phyloP scores from a whole-genome alignment of 2,797 vertebrate genomes.

The Melanotaenia nigrans region DNA sequence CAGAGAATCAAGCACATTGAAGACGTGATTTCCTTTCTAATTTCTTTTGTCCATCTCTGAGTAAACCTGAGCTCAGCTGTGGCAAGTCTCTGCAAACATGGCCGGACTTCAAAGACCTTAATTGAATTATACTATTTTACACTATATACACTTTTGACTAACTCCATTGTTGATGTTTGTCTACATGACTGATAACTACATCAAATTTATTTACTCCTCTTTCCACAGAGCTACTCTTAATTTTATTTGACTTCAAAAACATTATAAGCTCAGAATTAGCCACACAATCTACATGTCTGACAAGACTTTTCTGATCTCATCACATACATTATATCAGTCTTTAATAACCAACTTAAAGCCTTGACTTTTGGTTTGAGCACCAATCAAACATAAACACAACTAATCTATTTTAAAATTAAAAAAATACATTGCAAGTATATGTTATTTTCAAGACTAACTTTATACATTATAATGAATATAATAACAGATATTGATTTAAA shows the following conservation, averaged over 20 bases:
- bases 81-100: neutral
- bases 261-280: conserved; percentile 79
- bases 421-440: neutral
- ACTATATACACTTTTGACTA: too few relatives aligned
- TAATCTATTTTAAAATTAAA: neutral
- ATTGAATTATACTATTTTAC: too few relatives aligned
- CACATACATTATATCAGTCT: conserved; percentile 20
- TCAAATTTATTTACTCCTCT: conserved; percentile 4
- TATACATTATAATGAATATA: too few relatives aligned
- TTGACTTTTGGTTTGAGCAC: conserved; percentile 15
- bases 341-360: conserved; percentile 13
- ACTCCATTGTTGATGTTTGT: too few relatives aligned
- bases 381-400: neutral
- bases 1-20: conserved; percentile 15
- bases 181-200: conserved; percentile 61
- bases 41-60: conserved; percentile 2
- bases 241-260: conserved; percentile 16
- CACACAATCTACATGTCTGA: conserved; percentile 54
- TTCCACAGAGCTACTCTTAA: conserved; percentile 16
- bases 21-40: conserved; percentile 6
- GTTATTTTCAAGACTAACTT: too few relatives aligned
- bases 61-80: conserved; percentile 3
- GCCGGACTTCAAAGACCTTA: too few relatives aligned
- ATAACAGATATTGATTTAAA: too few relatives aligned
- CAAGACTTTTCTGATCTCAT: conserved; percentile 40